These are phyloP conservation scores for Dryocosmus kuriphilus DNA, from an alignment of 2,888 invertebrate species.

Conservation along the genomic window DNA sequence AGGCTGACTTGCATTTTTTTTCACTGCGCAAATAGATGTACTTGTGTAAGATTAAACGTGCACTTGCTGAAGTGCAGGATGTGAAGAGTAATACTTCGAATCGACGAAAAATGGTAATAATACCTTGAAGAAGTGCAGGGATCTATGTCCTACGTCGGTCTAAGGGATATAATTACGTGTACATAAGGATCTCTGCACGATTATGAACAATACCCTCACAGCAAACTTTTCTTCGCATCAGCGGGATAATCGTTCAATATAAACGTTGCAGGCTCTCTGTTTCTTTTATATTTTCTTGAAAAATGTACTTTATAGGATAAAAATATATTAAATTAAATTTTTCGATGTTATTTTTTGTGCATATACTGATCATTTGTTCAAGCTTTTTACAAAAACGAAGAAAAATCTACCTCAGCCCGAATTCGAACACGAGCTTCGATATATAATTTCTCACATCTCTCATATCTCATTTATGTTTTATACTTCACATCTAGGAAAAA, in stretches of 20 bases:
- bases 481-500: too few species aligned
- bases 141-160: not conserved
- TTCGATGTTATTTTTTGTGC: too few species aligned
- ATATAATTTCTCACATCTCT: too few species aligned
- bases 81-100: slow-evolving; percentile 24
- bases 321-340: too few species aligned
- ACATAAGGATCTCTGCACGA: too few species aligned
- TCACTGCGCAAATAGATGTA: not conserved
- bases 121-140: slow-evolving; percentile 9
- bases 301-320: too few species aligned
- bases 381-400: too few species aligned
- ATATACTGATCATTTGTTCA: too few species aligned
- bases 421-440: too few species aligned
- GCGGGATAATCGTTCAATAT: not conserved
- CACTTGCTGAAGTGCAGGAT: slow-evolving; percentile 12
- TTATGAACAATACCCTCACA: not conserved
- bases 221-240: not conserved
- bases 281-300: too few species aligned
- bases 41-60: slow-evolving; percentile 11
- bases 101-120: slow-evolving; percentile 34
- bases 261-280: not conserved
- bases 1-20: slow-evolving; percentile 10
- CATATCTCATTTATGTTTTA: too few species aligned
- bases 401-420: too few species aligned
- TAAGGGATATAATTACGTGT: not conserved